Conservation (phyloP, 64 coral and sea anemone genomes). For the Catalaphyllia jardinei region DNA sequence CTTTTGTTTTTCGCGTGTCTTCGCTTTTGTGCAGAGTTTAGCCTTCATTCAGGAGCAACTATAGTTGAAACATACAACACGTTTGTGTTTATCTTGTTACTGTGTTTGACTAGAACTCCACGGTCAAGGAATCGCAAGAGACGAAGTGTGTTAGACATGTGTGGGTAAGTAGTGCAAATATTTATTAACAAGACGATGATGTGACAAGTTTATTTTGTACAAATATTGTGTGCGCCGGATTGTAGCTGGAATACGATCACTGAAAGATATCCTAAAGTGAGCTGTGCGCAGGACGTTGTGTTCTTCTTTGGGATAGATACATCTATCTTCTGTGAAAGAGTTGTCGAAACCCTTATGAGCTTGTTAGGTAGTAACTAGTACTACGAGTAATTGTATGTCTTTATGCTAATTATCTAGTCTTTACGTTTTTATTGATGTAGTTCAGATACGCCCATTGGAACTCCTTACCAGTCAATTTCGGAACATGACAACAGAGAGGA, state of each 20-base stretch:
- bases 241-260: too few relatives aligned
- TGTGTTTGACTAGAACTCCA: background rate
- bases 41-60: too few relatives aligned
- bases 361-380: background rate
- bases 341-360: too few relatives aligned
- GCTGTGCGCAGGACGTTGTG: too few relatives aligned
- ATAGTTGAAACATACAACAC: too few relatives aligned
- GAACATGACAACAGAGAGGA: constrained; percentile 13
- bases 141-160: constrained; percentile 12
- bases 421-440: background rate
- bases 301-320: too few relatives aligned
- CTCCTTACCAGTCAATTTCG: constrained; percentile 46
- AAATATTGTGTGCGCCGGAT: too few relatives aligned
- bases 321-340: too few relatives aligned
- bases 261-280: too few relatives aligned
- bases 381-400: background rate
- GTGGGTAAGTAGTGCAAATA: constrained; percentile 4
- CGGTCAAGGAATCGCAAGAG: background rate
- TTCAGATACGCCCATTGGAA: constrained; percentile 29
- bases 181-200: background rate
- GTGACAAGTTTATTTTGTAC: too few relatives aligned
- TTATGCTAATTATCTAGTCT: background rate
- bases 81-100: background rate
- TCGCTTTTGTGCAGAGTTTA: too few relatives aligned
- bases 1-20: too few relatives aligned